These are phyloP conservation scores for Chironomus striatipennis DNA, from an alignment of 1,140 invertebrate genomes.

Conservation along the genomic window DNA sequence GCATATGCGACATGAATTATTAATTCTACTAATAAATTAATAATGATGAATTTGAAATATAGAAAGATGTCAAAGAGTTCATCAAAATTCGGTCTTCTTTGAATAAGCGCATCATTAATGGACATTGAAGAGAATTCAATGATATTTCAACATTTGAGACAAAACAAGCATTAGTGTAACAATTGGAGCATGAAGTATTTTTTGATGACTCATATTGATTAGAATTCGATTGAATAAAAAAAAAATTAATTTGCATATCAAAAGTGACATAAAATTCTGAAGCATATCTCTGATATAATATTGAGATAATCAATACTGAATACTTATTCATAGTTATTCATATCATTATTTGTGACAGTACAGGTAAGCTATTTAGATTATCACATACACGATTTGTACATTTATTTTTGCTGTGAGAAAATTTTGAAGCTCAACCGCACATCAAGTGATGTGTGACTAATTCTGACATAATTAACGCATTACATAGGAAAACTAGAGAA, in stretches of 20 bases:
- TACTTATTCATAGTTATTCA: no score
- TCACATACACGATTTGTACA: not conserved
- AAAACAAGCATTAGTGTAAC: no score
- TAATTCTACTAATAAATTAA: not conserved
- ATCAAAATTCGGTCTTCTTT: not conserved
- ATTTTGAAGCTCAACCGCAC: not conserved
- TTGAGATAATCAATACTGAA: no score
- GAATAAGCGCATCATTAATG: not conserved
- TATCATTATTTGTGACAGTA: no score
- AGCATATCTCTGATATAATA: no score
- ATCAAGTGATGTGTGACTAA: slow-evolving; percentile 2
- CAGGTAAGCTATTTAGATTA: not conserved
- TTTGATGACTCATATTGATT: not conserved
- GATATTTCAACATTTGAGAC: not conserved
- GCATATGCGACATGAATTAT: not conserved
- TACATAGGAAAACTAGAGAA: not conserved
- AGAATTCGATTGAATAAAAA: not conserved
- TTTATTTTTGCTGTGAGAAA: not conserved
- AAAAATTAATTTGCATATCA: not conserved
- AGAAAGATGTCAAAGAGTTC: not conserved
- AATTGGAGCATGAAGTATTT: slow-evolving; percentile 17
- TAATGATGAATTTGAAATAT: not conserved
- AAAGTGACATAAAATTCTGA: not conserved
- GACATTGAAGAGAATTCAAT: not conserved
- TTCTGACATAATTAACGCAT: slow-evolving; percentile 13